Base-by-base conservation (phyloP, 1,140 invertebrate genomes). In the Aphaenogaster rudis region DNA sequence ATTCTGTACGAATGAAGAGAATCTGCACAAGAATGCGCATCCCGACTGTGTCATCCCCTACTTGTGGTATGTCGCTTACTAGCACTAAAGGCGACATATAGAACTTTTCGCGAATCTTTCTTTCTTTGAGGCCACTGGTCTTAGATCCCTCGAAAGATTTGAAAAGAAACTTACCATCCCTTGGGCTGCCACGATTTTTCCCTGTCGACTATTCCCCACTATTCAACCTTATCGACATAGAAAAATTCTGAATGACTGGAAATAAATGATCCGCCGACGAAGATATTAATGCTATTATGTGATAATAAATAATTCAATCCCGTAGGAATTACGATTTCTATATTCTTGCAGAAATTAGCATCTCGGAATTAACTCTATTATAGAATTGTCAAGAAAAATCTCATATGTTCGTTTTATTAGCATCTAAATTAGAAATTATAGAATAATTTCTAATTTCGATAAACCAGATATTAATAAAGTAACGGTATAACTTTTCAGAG, bases 141-240 rank as follows among this genome's bases (percentile, higher is more conserved):
- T 82, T 82, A 82, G 42, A 82, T 74, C 42, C n/a, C 3, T 82
- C 4, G 54, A 82, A 45, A 74, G 28, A 82, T 82, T 74, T 28
- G 28, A 42, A 36, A 74, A 61, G 39, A 3, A 48, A 59, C 79
- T 36, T 82, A 59, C 17, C 8, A 74, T 74, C 67, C 36, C 15
- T 57, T 59, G 39, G 52, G 17, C 28, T 82, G 80, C 74, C 79
- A 59, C 66, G 39, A 72, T 72, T 82, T 82, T 74, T 82, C 54
- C 54, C 11, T 59, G n/a, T 57, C 78, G 36, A 57, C 36, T 80
- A 42, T 82, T 74, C 67, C 17, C 50, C 17, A 59, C 52, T 48
- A 72, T 72, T 82, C 67, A 61, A 36, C 11, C 17, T 82, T 74
- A 74, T 82, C 11, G 17, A 74, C 7, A 28, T 28, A 36, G 67